Base-by-base conservation (phyloP, 2,113 vertebrate species). In the Cromileptes altivelis region DNA sequence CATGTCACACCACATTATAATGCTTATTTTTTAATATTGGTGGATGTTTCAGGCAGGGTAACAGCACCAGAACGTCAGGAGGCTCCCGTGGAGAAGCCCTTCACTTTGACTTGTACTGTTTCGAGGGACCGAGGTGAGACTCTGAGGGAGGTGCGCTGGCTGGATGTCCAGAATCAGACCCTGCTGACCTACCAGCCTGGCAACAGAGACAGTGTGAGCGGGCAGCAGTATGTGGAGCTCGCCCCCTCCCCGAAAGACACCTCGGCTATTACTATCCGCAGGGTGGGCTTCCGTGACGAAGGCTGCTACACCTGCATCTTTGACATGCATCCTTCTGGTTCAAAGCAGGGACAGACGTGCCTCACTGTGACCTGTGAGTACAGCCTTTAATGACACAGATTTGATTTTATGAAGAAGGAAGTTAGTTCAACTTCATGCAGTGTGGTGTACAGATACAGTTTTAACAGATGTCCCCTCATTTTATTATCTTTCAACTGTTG, bases 241-340 rank as follows among this genome's bases (percentile, higher is more conserved):
- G 82, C 81, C 14, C 0, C 86, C n/a, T 91, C 92, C 3, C 77
- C 91, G 0, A 93, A 85, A 40, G 93, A 95, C 73, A 72, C 89
- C 76, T 95, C 93, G 0, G 82, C 92, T 2, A 91, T 96, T 86
- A 93, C 80, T 65, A 92, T 96, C 80, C 93, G 85, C 62, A 91
- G 94, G 33, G 94, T 96, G 82, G 85, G 93, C 84, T 94, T 92
- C 81, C 85, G 94, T 0, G 95, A 96, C 7, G 95, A 95, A 70
- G 96, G 95, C 25, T 96, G 95, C 86, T 96, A 96, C 88, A 94
- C 90, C 60, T 96, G 96, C 89, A 93, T 94, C 84, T 96, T 96
- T 73, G 92, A 96, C 62, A 78, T 95, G 80, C 63, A 82, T 42
- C 92, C 93, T 0, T 70, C 86, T 0, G 94, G 94, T 6, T 85